Evolutionary conservation across 2,797 vertebrate species (phyloP).

Genomic region (Microhierax caerulescens): DNA sequence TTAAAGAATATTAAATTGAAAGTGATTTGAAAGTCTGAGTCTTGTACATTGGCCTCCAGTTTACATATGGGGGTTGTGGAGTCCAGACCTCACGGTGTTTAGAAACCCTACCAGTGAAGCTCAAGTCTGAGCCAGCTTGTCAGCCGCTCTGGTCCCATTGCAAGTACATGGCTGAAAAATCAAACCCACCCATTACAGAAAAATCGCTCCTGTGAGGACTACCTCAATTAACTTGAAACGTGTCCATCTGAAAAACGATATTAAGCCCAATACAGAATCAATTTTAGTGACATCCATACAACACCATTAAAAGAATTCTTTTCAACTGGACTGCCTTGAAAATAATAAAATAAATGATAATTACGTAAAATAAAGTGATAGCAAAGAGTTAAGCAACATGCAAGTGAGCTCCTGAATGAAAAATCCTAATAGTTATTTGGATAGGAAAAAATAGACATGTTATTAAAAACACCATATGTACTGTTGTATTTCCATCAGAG

Average conservation of each 20-base stretch:
- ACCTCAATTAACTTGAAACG: background rate
- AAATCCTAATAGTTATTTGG: background rate
- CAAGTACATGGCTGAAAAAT: background rate
- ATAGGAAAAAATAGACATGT: background rate
- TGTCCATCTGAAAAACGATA: background rate
- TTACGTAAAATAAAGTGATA: background rate
- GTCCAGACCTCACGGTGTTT: background rate
- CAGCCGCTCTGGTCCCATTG: background rate
- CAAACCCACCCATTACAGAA: background rate
- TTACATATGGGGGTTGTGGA: background rate
- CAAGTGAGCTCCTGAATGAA: background rate
- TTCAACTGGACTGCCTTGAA: background rate
- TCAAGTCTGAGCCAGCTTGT: background rate
- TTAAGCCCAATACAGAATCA: background rate
- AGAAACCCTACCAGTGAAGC: background rate
- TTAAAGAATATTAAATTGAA: background rate
- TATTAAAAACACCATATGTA: background rate
- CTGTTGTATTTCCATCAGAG: background rate
- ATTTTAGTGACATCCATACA: background rate
- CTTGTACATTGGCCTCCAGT: background rate
- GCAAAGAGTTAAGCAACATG: background rate
- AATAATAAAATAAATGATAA: background rate
- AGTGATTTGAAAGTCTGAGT: background rate
- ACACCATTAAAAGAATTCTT: background rate
- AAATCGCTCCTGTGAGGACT: background rate